Conservation (phyloP, 1,140 invertebrate species). For the Homarus americanus region DNA sequence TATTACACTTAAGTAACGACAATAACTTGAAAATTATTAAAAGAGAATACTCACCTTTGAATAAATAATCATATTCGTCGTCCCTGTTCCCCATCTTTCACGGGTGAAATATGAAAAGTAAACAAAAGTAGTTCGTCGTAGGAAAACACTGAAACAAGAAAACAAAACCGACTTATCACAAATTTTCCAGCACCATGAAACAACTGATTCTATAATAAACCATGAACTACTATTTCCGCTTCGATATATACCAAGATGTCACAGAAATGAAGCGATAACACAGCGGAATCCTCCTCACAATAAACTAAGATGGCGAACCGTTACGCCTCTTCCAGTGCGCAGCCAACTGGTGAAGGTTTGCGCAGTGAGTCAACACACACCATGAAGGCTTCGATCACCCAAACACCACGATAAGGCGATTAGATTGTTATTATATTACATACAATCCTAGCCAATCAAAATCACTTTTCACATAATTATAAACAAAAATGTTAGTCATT, state of each 20-base stretch:
- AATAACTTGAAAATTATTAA: neutral
- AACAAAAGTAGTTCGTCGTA: slow-evolving; percentile 47
- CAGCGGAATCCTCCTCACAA: slow-evolving; percentile 33
- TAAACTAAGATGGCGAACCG: slow-evolving; percentile 70
- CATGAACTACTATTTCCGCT: slow-evolving; percentile 44
- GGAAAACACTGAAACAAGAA: slow-evolving; percentile 40
- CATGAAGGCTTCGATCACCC: neutral
- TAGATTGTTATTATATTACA: neutral
- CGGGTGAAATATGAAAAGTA: slow-evolving; percentile 48
- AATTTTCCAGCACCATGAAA: slow-evolving; percentile 43
- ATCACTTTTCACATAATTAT: neutral
- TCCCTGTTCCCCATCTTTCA: slow-evolving; percentile 93
- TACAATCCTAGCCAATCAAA: neutral
- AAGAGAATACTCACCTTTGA: slow-evolving; percentile 91
- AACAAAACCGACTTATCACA: slow-evolving; percentile 51
- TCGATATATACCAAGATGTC: slow-evolving; percentile 30
- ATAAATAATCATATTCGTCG: slow-evolving; percentile 99
- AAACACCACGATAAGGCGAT: neutral
- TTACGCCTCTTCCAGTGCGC: slow-evolving; percentile 54
- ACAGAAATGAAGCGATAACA: slow-evolving; percentile 32
- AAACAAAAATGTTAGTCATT: no score
- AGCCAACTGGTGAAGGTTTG: neutral
- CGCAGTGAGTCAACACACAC: neutral
- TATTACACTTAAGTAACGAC: neutral
- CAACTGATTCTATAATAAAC: neutral